These are phyloP conservation scores for Cybosia mesomella DNA, from an alignment of 2,888 invertebrate genomes.

Conservation along the genomic window DNA sequence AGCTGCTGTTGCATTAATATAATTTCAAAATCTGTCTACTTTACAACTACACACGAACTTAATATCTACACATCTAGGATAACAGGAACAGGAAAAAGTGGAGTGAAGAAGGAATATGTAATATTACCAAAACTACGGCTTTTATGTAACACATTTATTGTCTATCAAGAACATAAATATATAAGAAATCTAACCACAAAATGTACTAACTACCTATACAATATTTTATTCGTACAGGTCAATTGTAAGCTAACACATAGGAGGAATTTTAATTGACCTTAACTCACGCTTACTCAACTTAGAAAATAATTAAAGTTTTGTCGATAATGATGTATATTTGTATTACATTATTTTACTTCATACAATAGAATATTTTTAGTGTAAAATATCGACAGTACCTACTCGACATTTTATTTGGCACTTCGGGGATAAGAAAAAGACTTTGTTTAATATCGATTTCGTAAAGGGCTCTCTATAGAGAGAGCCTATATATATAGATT, in stretches of 20 bases:
- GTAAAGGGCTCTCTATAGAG: neutral
- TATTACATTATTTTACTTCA: too few species aligned
- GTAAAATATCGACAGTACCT: too few species aligned
- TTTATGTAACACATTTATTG: slow-evolving; percentile 2
- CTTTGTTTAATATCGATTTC: too few species aligned
- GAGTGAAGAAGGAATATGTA: too few species aligned
- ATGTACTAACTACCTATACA: neutral
- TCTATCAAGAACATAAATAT: neutral
- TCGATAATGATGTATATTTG: too few species aligned
- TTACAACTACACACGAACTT: neutral
- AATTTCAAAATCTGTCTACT: neutral
- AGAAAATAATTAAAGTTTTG: too few species aligned
- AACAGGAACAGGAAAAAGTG: neutral
- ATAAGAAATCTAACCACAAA: neutral
- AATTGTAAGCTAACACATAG: neutral
- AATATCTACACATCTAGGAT: neutral
- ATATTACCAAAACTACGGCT: neutral
- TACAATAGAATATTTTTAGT: too few species aligned
- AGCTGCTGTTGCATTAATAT: neutral
- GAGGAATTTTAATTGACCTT: too few species aligned
- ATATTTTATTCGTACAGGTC: neutral
- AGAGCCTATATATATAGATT: too few species aligned
- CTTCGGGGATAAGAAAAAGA: too few species aligned
- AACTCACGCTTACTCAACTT: too few species aligned
- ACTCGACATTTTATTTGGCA: too few species aligned